Evolutionary conservation across 1,140 invertebrate species (phyloP).

Genomic region (Diachasma alloeum): DNA sequence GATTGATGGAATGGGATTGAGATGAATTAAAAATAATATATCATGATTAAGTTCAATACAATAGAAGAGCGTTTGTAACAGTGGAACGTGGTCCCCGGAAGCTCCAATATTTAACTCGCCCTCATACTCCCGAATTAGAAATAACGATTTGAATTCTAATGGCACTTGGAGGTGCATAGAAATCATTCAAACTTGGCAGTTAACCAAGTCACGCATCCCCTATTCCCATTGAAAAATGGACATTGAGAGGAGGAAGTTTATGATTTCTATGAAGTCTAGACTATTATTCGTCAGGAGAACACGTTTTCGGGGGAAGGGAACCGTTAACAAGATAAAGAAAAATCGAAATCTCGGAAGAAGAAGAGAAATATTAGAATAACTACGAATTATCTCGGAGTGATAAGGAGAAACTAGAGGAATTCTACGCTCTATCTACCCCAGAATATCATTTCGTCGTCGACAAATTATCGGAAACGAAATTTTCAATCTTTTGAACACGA

Average conservation of each 20-base stretch:
- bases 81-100: neutral
- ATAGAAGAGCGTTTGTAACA: neutral
- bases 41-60: neutral
- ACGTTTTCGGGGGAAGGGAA: no score
- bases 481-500: no score
- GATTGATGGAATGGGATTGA: no score
- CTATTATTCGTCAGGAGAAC: no score
- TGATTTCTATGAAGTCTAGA: no score
- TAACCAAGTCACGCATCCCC: neutral
- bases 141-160: neutral
- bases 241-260: neutral
- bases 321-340: no score
- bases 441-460: neutral
- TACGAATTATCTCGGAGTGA: no score
- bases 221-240: neutral
- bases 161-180: neutral
- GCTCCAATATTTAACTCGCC: neutral
- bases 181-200: neutral
- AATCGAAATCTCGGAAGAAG: no score
- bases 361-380: no score
- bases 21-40: neutral
- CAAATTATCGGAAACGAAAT: neutral
- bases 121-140: neutral
- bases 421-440: no score
- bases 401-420: no score